Percentiles rank a stretch among this genome's conserved stretches.
Conservation (phyloP, 2,113 vertebrate species). For the Lophura nycthemera region DNA sequence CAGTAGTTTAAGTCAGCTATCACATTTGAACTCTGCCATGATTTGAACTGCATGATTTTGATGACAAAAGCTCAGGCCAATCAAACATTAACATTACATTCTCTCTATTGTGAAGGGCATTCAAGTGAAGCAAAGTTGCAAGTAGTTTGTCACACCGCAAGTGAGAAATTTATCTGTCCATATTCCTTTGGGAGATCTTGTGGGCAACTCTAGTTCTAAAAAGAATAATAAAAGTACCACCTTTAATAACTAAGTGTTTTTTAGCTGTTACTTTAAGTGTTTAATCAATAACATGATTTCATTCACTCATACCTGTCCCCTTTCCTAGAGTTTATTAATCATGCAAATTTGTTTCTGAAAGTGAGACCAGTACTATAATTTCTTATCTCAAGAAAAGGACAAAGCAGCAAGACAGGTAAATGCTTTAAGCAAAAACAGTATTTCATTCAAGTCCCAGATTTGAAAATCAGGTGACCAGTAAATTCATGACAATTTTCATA, state of each 20-base stretch:
- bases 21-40: fast-evolving
- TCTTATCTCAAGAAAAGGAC: not conserved
- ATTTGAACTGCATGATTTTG: not conserved
- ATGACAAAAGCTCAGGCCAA: not conserved
- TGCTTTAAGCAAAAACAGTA: not conserved
- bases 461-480: not conserved
- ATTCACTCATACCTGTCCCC: not conserved
- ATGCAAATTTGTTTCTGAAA: slow-evolving; percentile 16
- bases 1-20: not conserved
- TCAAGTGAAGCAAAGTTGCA: not conserved
- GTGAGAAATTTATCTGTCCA: not conserved
- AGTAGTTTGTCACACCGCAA: not conserved
- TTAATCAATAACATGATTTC: not conserved
- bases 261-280: not conserved
- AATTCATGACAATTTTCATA: not conserved
- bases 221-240: not conserved
- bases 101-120: not conserved
- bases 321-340: not conserved
- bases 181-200: not conserved
- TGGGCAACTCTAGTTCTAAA: not conserved
- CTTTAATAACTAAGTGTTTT: not conserved
- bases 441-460: not conserved
- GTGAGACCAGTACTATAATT: not conserved
- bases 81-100: not conserved
- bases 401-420: not conserved